Percentiles rank a stretch among this genome's conserved stretches.
phyloP scores from a whole-genome alignment of 2,113 vertebrate genomes.

The Arenaria interpres region DNA sequence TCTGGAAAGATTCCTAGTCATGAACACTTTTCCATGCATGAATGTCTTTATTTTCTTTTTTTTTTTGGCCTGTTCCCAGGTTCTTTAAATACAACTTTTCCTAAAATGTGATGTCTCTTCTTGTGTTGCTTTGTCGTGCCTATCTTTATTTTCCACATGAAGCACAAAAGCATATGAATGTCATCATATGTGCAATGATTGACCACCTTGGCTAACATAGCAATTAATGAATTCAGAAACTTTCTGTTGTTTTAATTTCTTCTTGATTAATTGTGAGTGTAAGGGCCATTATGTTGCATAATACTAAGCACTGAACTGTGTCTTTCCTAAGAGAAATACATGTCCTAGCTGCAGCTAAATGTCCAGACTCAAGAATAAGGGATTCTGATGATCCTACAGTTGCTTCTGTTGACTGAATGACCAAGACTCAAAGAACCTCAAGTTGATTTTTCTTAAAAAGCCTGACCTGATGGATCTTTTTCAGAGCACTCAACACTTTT shows the following conservation, averaged over 20 bases:
- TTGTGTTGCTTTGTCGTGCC: not conserved
- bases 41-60: not conserved
- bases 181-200: not conserved
- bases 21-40: not conserved
- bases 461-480: not conserved
- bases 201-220: not conserved
- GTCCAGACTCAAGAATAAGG: not conserved
- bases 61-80: not conserved
- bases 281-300: not conserved
- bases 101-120: not conserved
- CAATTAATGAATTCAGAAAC: not conserved
- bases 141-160: not conserved
- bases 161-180: not conserved
- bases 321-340: not conserved
- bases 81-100: not conserved
- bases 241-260: not conserved
- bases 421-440: not conserved
- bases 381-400: not conserved
- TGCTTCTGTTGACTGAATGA: not conserved
- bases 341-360: not conserved
- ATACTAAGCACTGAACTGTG: not conserved
- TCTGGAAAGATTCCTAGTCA: not conserved
- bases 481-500: not conserved
- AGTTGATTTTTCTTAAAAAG: not conserved
- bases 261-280: not conserved